Conservation (phyloP, 2,797 vertebrate genomes). For the Lutjanus campechanus region DNA sequence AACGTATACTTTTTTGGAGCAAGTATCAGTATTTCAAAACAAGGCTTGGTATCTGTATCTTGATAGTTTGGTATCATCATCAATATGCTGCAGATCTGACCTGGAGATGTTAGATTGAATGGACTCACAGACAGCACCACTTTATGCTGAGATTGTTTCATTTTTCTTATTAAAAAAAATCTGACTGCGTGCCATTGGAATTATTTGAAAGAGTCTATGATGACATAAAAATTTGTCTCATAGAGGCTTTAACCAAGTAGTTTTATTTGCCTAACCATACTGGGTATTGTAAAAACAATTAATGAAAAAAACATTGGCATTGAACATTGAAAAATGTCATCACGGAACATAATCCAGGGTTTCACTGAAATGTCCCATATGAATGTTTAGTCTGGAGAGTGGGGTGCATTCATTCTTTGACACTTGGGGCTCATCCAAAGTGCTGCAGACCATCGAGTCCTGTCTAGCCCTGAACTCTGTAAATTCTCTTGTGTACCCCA, state of each 20-base stretch:
- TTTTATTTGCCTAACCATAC: neutral
- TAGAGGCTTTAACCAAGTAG: neutral
- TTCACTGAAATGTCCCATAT: constrained; percentile 24
- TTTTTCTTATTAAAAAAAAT: neutral
- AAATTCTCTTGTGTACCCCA: constrained; percentile 24
- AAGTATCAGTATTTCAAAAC: neutral
- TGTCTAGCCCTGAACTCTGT: constrained; percentile 16
- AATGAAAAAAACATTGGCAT: constrained; percentile 17
- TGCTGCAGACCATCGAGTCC: constrained; percentile 26
- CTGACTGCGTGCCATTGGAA: no score
- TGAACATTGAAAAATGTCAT: constrained; percentile 29
- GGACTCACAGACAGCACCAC: neutral
- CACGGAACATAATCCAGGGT: constrained; percentile 41
- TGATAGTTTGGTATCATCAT: neutral
- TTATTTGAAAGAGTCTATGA: neutral
- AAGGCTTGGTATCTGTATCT: neutral
- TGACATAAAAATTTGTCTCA: neutral
- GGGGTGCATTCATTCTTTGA: constrained; percentile 40
- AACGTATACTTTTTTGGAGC: neutral
- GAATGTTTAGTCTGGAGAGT: constrained; percentile 53
- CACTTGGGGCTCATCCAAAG: constrained; percentile 52
- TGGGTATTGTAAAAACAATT: constrained; percentile 6
- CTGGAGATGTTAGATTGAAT: neutral
- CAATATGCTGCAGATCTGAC: neutral
- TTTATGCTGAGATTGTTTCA: neutral